Evolutionary conservation across 2,888 invertebrate species (phyloP).

Genomic region (Prenolepis imparis): DNA sequence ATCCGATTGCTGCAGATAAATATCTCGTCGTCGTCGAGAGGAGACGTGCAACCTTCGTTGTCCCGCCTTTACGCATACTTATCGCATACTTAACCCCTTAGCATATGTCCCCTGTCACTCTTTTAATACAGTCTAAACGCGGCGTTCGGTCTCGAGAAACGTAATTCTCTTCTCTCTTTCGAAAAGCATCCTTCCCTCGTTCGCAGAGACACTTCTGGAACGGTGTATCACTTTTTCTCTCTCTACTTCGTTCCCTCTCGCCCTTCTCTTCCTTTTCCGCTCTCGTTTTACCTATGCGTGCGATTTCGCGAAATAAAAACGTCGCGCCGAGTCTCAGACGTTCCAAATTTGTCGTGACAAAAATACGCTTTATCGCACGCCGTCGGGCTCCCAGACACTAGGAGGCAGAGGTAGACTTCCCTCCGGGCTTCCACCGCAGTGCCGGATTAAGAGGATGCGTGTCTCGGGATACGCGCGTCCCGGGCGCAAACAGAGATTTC

Average conservation of each 20-base stretch:
- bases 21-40: conserved; percentile 39
- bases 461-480: background rate
- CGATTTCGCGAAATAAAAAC: conserved; percentile 63
- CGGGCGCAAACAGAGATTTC: background rate
- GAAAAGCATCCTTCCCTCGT: background rate
- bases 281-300: conserved; percentile 59
- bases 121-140: conserved; percentile 69
- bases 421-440: conserved; percentile 21
- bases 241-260: background rate
- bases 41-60: conserved; percentile 4
- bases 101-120: conserved; percentile 64
- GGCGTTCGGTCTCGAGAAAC: conserved; percentile 28
- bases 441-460: conserved; percentile 37
- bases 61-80: conserved; percentile 55
- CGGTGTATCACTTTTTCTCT: conserved; percentile 3
- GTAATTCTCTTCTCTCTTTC: conserved; percentile 21
- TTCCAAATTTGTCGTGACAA: conserved; percentile 73
- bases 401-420: conserved; percentile 46
- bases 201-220: conserved; percentile 51
- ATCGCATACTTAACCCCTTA: conserved; percentile 62
- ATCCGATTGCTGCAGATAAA: conserved; percentile 37
- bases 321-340: conserved; percentile 56
- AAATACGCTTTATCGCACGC: conserved; percentile 77
- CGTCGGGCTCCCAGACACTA: conserved; percentile 43
- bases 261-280: background rate